Base-by-base conservation (phyloP, 1,140 invertebrate genomes). In the Parapsyche elsis region DNA sequence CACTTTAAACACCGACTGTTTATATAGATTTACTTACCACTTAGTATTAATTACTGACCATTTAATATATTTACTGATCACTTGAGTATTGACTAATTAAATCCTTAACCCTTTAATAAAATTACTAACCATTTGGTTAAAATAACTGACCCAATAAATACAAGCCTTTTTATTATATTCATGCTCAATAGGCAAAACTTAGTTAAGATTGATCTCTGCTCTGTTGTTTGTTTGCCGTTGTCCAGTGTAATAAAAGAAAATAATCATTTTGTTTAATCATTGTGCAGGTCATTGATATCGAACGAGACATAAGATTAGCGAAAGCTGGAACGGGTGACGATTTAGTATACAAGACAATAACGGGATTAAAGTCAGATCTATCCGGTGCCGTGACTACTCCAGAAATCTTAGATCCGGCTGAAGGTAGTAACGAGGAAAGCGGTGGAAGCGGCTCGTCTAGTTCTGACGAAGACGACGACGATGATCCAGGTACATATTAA, bases 231-330 rank as follows among this genome's bases (percentile, higher is more conserved):
- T 74, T 57, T 19, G 9, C 76, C 75, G 45, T 78, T 81, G 74
- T n/a, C n/a, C 19, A 14, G 12, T 16, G 44, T 49, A 79, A 19
- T 10, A 71, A 23, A 76, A 9, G 44, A 71, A 74, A 38, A 38
- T 38, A 38, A 38, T 7, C 30, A 26, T 78, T 26, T 78, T 64
- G 64, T 21, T 78, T 73, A 57, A 71, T 71, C 76, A 46, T 79
- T 76, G 84, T 86, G 30, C 84, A 95, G 94, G 94, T 98, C 12
- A 92, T 95, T 26, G 93, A 99, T 87, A 94, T 94, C 88, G 98
- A 99, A 87, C 88, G 95, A 64, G 98, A 99, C 87, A 94, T 96
- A 71, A 91, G 90, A 73, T 91, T 95, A 84, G 93, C 93, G 0
- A 95, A 95, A 87, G 88, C 92, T 80, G 95, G 95, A 75, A 90